Base-by-base conservation (phyloP, 1,140 invertebrate genomes). In the Holcopasites calliopsidis region DNA sequence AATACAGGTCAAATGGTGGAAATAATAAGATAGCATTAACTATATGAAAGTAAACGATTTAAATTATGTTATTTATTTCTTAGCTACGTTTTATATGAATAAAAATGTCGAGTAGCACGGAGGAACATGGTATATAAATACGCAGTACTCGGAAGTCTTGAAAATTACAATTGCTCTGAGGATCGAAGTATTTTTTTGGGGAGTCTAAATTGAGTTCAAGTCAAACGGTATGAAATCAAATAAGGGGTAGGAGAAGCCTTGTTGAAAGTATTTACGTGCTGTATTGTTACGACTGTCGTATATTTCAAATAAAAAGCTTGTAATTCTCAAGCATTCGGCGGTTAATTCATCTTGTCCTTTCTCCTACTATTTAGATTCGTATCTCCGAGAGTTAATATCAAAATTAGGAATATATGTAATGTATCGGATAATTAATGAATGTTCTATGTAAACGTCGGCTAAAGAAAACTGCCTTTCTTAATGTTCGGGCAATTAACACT, bases 11-110 rank as follows among this genome's bases (percentile, higher is more conserved):
- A 73, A 66, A 83, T 65, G 42, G 44, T 80, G 76, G 54, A 76
- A 65, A 85, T 82, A 77, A 75, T 57, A n/a, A n/a, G n/a, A 80
- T 82, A 83, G 49, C 74, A 76, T 80, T 88, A 83, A 79, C 79
- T 85, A 83, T n/a, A n/a, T 74, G 60, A 54, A 82, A 80, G 76
- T 88, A 69, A 85, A 85, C 77, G 73, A 79, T 88, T 87, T 87
- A 85, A 88, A 87, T 86, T 88, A 85, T 85, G 86, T 89, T 89
- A 89, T 89, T 90, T 88, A 88, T 90, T 88, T 85, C 72, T 87
- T 88, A 89, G 80, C 79, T 83, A 83, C 71, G 70, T 79, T 88
- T 86, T 87, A 82, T 87, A 83, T 86, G 55, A 73, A 58, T 83
- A 44, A 47, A 64, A 78, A 60, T 42, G 28, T 60, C 31, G 31